Base-by-base conservation (phyloP, 2,797 vertebrate genomes). In the Melanotaenia boesemani region DNA sequence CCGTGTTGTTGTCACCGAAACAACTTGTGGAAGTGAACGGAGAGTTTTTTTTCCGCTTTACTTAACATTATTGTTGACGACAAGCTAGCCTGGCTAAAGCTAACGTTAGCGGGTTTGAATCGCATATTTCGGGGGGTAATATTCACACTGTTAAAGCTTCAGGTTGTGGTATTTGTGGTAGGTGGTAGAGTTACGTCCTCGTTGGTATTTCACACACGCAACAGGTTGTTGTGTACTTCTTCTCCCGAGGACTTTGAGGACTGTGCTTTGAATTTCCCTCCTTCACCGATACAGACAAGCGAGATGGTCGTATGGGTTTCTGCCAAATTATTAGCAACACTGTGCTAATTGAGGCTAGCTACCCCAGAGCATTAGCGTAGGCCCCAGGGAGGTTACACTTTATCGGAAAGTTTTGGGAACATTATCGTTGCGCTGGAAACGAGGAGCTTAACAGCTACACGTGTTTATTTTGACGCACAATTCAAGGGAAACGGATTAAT, bases 201-300 rank as follows among this genome's bases (percentile, higher is more conserved):
- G 0, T 63, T 60, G 63, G 37, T 36, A 0, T 76, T 69, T 32
- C 24, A 24, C 13, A 15, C 50, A 26, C 9, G 50, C 81, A 70
- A 73, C 82, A 57, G 77, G 74, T 63, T 54, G 61, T 62, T 63
- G 74, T 6, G 20, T 69, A 68, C 77, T 81, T 75, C 62, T 74
- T 58, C 18, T 8, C 5, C 24, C 20, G 12, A 36, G 52, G 54
- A 82, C 74, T 79, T 75, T 37, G 52, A 12, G 57, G 65, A 34
- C 30, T 84, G 68, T 63, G 82, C 90, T 94, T 95, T 95, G 91
- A 95, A 95, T 94, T 95, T 95, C 94, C 95, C 94, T 95, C 94
- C 94, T 67, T 91, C 72, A 30, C 71, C 55, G 63, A 80, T 26
- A 77, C 59, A 60, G 63, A 76, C 74, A 44, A 76, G 69, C 64